phyloP scores from a whole-genome alignment of 2,888 invertebrate species.

The Ernsta delagoae region DNA sequence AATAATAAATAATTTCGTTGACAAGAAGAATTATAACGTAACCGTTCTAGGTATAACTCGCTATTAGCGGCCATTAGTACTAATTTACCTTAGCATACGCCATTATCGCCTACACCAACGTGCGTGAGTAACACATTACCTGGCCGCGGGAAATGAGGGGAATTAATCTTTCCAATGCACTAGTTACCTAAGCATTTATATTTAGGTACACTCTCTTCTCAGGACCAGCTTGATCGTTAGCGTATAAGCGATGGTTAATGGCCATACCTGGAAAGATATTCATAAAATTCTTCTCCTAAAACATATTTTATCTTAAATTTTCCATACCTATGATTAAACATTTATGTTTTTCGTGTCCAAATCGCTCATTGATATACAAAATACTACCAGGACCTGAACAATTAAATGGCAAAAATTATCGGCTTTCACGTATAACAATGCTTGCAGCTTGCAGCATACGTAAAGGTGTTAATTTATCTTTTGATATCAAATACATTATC shows the following conservation, averaged over 20 bases:
- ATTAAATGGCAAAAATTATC: too few species aligned
- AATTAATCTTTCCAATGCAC: constrained; percentile 27
- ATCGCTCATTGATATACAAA: too few species aligned
- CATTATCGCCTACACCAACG: constrained; percentile 27
- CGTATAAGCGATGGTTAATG: neutral
- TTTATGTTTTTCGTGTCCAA: too few species aligned
- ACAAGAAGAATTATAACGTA: constrained; percentile 17
- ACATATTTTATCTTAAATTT: too few species aligned
- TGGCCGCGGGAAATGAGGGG: constrained; percentile 20
- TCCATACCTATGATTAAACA: too few species aligned
- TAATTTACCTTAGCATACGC: constrained; percentile 25
- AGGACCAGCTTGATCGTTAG: neutral
- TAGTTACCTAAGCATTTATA: constrained; percentile 19
- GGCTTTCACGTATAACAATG: too few species aligned
- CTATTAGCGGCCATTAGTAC: constrained; percentile 20
- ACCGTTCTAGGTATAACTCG: constrained; percentile 14
- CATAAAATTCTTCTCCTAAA: too few species aligned
- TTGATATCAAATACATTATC: neutral
- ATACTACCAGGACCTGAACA: too few species aligned
- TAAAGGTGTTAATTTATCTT: neutral
- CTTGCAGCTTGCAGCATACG: too few species aligned
- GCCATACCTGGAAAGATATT: too few species aligned
- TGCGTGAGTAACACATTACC: constrained; percentile 23
- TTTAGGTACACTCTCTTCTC: constrained; percentile 3
- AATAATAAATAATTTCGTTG: constrained; percentile 12